Percentiles rank a stretch among this genome's conserved stretches.
Evolutionary conservation across 2,888 invertebrate genomes (phyloP).

Genomic region (Schizotus pectinicornis): DNA sequence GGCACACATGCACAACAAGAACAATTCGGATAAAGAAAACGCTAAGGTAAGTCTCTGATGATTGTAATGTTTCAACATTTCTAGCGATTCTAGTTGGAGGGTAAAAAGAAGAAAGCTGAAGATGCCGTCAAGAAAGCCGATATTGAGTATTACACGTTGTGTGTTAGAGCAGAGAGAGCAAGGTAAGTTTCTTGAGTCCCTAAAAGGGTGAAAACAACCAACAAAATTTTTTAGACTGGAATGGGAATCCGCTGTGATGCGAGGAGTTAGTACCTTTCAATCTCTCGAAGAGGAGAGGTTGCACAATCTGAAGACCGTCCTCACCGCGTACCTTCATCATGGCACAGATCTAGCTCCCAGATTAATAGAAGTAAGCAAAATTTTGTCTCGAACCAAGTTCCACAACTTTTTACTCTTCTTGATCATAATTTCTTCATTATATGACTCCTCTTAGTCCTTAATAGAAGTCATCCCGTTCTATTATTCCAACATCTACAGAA

Average conservation of each 20-base stretch:
- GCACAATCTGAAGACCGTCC: slow-evolving; percentile 75
- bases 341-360: slow-evolving; percentile 79
- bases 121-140: slow-evolving; percentile 91
- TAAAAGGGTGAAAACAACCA: neutral
- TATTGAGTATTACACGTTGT: slow-evolving; percentile 90
- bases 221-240: slow-evolving; percentile 68
- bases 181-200: slow-evolving; percentile 61
- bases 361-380: slow-evolving; percentile 66
- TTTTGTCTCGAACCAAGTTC: neutral
- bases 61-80: too few species aligned
- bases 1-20: slow-evolving; percentile 54
- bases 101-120: slow-evolving; percentile 87
- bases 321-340: slow-evolving; percentile 70
- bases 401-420: too few species aligned
- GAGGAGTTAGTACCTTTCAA: slow-evolving; percentile 87
- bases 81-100: slow-evolving; percentile 70
- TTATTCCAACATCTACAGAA: too few species aligned
- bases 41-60: slow-evolving; percentile 62
- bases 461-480: too few species aligned
- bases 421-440: neutral
- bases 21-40: slow-evolving; percentile 64
- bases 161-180: slow-evolving; percentile 88
- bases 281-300: slow-evolving; percentile 89
- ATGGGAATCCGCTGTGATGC: slow-evolving; percentile 89
- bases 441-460: too few species aligned